phyloP scores from a whole-genome alignment of 2,797 vertebrate genomes.

The Oreochromis grahami region DNA sequence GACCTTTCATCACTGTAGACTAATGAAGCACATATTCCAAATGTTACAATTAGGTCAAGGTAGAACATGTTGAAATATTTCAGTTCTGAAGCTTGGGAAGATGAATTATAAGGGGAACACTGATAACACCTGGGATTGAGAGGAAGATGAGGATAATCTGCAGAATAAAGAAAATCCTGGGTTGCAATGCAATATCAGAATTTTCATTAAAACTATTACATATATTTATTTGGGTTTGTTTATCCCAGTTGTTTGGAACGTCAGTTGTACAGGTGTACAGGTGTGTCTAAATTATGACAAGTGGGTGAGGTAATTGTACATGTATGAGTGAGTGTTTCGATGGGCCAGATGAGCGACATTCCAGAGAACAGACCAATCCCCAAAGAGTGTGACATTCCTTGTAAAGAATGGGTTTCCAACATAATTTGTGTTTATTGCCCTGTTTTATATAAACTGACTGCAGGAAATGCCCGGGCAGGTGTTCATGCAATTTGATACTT shows the following conservation, averaged over 20 bases:
- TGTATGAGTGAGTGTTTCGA: conserved; percentile 22
- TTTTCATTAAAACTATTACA: background rate
- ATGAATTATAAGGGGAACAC: background rate
- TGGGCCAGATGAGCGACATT: conserved; percentile 65
- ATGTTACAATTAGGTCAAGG: background rate
- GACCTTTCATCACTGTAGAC: background rate
- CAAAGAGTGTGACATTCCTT: background rate
- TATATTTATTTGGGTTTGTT: background rate
- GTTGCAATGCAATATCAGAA: background rate
- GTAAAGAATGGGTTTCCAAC: background rate
- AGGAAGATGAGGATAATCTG: background rate
- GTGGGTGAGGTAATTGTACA: conserved; percentile 8
- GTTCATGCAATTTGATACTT: background rate
- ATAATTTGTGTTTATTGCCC: background rate
- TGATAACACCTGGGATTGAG: background rate
- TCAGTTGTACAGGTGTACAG: background rate
- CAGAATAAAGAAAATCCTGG: background rate
- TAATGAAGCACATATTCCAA: background rate
- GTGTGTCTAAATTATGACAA: conserved; percentile 36
- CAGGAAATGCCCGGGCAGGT: background rate
- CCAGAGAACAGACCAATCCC: conserved; percentile 36
- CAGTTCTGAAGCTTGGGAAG: background rate
- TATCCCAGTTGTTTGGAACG: background rate
- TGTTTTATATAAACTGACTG: background rate
- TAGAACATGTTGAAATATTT: background rate